Evolutionary conservation across 1,140 invertebrate genomes (phyloP).

Genomic region (Papilio aristodemus): DNA sequence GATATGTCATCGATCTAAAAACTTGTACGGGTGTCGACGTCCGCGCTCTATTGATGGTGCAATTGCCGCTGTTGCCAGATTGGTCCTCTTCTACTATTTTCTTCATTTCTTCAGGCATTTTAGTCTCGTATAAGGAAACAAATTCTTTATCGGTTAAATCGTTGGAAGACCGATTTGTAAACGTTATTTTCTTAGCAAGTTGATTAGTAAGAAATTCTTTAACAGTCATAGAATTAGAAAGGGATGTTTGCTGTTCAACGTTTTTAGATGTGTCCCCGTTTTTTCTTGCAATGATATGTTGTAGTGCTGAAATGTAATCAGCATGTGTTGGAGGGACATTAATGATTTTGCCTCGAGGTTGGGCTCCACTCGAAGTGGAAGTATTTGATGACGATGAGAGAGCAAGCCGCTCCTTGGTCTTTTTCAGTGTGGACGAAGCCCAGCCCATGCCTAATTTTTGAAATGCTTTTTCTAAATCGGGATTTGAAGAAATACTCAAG

Average conservation of each 20-base stretch:
- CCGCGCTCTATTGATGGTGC: conserved; percentile 60
- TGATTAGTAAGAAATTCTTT: conserved; percentile 72
- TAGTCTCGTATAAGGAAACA: conserved; percentile 68
- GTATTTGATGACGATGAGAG: conserved; percentile 83
- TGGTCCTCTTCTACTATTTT: conserved; percentile 47
- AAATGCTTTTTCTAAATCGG: conserved; percentile 82
- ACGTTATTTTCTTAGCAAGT: conserved; percentile 71
- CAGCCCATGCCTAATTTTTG: conserved; percentile 83
- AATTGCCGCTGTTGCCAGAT: conserved; percentile 46
- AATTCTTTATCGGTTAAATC: conserved; percentile 62
- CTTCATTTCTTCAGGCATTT: conserved; percentile 69
- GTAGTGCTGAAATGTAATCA: not conserved
- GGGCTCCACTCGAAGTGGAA: conserved; percentile 68
- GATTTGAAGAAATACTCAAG: conserved; percentile 72
- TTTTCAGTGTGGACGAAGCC: conserved; percentile 84
- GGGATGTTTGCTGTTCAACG: conserved; percentile 63
- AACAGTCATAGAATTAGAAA: conserved; percentile 68
- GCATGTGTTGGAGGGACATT: conserved; percentile 31
- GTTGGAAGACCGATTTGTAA: conserved; percentile 59
- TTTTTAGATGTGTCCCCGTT: conserved; percentile 49
- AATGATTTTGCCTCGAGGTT: conserved; percentile 62
- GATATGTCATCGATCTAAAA: conserved; percentile 73
- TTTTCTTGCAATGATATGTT: conserved; percentile 24
- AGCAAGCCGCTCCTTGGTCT: conserved; percentile 83
- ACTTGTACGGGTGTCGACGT: conserved; percentile 81